Evolutionary conservation across 2,888 invertebrate genomes (phyloP), one percentile per base, ranked within the genome.

Genomic region (Volucella inflata): DNA sequence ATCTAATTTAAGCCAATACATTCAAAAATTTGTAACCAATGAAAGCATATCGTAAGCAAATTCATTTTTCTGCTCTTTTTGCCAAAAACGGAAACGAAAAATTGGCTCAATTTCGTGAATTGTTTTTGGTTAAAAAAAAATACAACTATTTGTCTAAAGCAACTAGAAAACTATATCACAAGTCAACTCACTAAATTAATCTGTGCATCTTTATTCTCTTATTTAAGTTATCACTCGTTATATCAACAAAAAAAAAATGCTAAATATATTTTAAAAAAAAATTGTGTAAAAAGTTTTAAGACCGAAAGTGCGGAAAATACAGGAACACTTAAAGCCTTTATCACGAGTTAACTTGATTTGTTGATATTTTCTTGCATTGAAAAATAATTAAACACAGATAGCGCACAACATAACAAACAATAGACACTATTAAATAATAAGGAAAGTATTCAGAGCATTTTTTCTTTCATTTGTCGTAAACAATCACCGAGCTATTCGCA

Each of bases 131-230:
- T 21, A 30, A 53, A 53, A 10, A 8, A 17, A 21, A 21, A 51
- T 17, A 53, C 3, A 21, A 21, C 4, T 53, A 4, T 17, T 14
- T 48, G 16, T n/a, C 11, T 40, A 57, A 16, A 21, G 46, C 10
- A 62, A 48, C 17, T 21, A 51, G 40, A 53, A 53, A 71, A 72
- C 67, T 74, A 55, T 57, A 40, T 38, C 51, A 77, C 67, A 53
- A 67, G 67, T 30, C 40, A 60, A 84, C 83, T 79, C 62, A 84
- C 83, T 75, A 84, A 70, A 79, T 42, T 65, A 79, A 42, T 79
- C 75, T 79, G 59, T 79, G 74, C 83, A 84, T 83, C 60, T 60
- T 78, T 46, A 64, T 17, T 46, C 60, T 60, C 11, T 38, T n/a
- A 48, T 46, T 59, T 40, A 38, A 36, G 44, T 36, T 40, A 21